These are phyloP conservation scores for Isichthys henryi DNA, from an alignment of 2,113 vertebrate species.

Conservation along the genomic window DNA sequence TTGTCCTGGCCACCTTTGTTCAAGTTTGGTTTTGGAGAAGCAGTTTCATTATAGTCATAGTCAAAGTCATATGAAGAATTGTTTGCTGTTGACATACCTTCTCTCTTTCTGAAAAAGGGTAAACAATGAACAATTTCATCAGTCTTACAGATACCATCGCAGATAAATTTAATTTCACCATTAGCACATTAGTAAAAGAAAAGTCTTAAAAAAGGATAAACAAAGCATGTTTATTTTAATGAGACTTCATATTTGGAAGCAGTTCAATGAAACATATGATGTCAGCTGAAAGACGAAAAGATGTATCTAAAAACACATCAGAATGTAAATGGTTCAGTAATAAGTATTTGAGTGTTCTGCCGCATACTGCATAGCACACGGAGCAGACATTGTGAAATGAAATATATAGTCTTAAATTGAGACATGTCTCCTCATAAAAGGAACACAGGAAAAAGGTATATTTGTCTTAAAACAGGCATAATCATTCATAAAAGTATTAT, in stretches of 20 bases:
- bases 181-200: background rate
- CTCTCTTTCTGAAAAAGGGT: background rate
- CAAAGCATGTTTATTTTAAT: background rate
- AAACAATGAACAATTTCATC: background rate
- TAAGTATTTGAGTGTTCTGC: background rate
- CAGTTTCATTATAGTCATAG: background rate
- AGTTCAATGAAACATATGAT: background rate
- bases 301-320: background rate
- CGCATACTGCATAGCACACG: background rate
- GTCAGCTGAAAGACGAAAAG: background rate
- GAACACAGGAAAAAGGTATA: background rate
- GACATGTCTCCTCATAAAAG: background rate
- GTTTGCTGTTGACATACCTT: background rate
- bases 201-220: background rate
- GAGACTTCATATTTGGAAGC: background rate
- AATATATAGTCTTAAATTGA: background rate
- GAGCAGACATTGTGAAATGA: background rate
- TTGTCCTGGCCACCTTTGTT: background rate
- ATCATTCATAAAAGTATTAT: background rate
- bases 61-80: background rate
- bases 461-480: background rate
- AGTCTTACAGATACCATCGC: background rate
- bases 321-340: background rate
- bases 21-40: rapidly evolving
- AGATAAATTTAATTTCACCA: background rate